These are phyloP conservation scores for Turdus rufiventris DNA, from an alignment of 2,113 vertebrate species.

Conservation along the genomic window DNA sequence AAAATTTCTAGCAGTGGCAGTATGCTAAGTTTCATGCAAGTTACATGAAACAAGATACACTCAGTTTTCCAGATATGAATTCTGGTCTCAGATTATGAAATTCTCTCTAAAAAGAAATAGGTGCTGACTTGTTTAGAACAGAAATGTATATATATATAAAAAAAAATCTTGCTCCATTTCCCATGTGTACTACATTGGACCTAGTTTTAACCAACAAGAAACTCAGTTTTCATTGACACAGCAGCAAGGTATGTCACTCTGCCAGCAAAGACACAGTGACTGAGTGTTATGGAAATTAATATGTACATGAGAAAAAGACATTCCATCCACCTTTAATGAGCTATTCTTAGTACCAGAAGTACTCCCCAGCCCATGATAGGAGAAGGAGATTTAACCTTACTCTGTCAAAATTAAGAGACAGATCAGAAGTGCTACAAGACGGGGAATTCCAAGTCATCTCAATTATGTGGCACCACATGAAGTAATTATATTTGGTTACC, in stretches of 20 bases:
- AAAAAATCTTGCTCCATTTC: background rate
- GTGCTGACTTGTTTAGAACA: background rate
- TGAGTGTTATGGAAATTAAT: constrained; percentile 16
- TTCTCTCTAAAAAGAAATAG: background rate
- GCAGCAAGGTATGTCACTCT: background rate
- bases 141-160: background rate
- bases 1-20: background rate
- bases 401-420: constrained; percentile 2
- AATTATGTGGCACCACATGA: constrained; percentile 41
- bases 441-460: constrained; percentile 40
- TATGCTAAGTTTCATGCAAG: background rate
- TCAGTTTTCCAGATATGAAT: background rate
- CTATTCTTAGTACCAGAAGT: constrained; percentile 51
- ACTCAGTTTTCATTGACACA: background rate
- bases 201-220: constrained; percentile 33
- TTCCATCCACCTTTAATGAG: constrained; percentile 11
- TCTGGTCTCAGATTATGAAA: background rate
- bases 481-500: constrained; percentile 45
- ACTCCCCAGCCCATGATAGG: background rate
- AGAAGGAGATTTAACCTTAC: constrained; percentile 1
- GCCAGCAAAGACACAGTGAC: constrained; percentile 15
- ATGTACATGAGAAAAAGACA: background rate
- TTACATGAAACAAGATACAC: background rate
- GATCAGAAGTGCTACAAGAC: constrained; percentile 8
- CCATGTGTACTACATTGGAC: background rate